A percentile compares a stretch with the other conserved stretches of the same genome.
Evolutionary conservation across 2,797 vertebrate genomes (phyloP).

Genomic region (Gastrophryne carolinensis): DNA sequence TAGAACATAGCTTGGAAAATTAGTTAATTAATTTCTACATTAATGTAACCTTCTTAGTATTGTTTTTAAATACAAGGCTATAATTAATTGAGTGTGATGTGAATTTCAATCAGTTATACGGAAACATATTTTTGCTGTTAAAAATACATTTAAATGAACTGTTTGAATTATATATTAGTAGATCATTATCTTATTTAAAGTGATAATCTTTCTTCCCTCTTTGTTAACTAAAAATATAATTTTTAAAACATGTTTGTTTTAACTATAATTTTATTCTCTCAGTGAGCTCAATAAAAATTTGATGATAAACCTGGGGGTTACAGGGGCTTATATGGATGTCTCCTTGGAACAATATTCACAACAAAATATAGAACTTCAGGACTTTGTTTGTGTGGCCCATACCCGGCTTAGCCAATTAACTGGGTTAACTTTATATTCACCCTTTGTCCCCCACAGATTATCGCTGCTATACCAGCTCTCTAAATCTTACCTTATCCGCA

Average conservation of each 20-base stretch:
- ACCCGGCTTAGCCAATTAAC: too few species aligned
- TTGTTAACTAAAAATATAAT: constrained; percentile 57
- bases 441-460: too few species aligned
- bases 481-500: too few species aligned
- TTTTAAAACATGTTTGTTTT: constrained; percentile 56
- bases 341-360: too few species aligned
- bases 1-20: constrained; percentile 62
- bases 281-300: too few species aligned
- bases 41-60: constrained; percentile 64
- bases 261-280: constrained; percentile 20
- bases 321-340: too few species aligned
- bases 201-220: constrained; percentile 63
- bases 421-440: too few species aligned
- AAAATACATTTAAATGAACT: constrained; percentile 64
- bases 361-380: too few species aligned
- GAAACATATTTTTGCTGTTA: constrained; percentile 55
- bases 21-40: constrained; percentile 72
- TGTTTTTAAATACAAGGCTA: constrained; percentile 66
- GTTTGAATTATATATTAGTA: constrained; percentile 67
- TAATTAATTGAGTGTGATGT: constrained; percentile 69
- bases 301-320: too few species aligned
- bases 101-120: constrained; percentile 70
- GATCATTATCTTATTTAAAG: constrained; percentile 70
- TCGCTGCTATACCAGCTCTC: too few species aligned
- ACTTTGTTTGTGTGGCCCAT: too few species aligned